Evolutionary conservation across 2,888 invertebrate genomes (phyloP).

Genomic region (Cheilosia grossa): DNA sequence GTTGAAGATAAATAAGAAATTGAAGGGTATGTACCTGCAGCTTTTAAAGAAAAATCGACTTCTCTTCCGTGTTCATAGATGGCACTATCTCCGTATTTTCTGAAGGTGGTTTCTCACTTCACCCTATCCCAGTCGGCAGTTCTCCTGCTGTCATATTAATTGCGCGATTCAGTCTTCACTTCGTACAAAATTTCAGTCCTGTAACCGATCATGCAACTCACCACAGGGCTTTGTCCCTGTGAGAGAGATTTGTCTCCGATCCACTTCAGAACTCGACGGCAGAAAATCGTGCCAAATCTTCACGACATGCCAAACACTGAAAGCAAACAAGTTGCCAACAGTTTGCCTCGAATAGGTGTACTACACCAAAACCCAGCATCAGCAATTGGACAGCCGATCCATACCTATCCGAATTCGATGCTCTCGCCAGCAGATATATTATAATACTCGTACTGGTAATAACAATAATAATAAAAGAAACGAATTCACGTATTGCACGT

Average conservation of each 20-base stretch:
- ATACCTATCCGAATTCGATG: slow-evolving; percentile 32
- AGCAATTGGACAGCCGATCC: slow-evolving; percentile 17
- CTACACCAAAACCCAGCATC: neutral
- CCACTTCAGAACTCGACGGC: slow-evolving; percentile 49
- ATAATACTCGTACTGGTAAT: slow-evolving; percentile 10
- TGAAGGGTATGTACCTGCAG: neutral
- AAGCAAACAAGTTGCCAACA: slow-evolving; percentile 58
- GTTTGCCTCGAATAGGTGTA: slow-evolving; percentile 56
- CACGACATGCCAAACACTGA: slow-evolving; percentile 74
- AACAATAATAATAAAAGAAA: slow-evolving; percentile 56
- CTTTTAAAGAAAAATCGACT: neutral
- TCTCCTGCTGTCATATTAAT: slow-evolving; percentile 60
- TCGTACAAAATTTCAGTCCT: slow-evolving; percentile 39
- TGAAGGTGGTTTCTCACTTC: neutral
- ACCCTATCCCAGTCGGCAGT: slow-evolving; percentile 15
- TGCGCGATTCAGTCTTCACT: slow-evolving; percentile 53
- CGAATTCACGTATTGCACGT: slow-evolving; percentile 65
- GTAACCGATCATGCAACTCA: slow-evolving; percentile 1
- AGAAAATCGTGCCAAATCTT: slow-evolving; percentile 75
- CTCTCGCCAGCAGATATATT: slow-evolving; percentile 58
- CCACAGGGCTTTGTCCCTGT: slow-evolving; percentile 1
- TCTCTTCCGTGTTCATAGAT: no score
- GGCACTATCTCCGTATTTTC: no score
- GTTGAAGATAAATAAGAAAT: no score
- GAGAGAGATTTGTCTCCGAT: slow-evolving; percentile 49